phyloP scores from a whole-genome alignment of 1,140 invertebrate genomes.

The Rhopalosiphum padi region DNA sequence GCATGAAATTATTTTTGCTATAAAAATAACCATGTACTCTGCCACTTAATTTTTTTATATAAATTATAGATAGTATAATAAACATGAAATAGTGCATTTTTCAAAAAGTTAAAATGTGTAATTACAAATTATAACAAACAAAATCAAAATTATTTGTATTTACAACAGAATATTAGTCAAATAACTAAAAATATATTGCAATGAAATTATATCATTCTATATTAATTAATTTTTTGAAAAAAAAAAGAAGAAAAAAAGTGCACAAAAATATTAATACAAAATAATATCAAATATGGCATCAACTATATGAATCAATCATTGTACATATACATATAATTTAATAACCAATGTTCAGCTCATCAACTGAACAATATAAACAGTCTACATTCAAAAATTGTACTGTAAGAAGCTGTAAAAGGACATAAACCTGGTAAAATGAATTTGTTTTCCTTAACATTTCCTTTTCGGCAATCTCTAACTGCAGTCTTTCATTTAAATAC shows the following conservation, averaged over 20 bases:
- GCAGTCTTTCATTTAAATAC: constrained; percentile 81
- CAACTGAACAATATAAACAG: constrained; percentile 65
- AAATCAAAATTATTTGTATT: background rate
- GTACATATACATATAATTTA: background rate
- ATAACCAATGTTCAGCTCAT: background rate
- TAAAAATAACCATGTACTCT: background rate
- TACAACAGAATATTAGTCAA: background rate
- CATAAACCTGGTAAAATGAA: constrained; percentile 75
- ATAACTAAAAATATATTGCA: background rate
- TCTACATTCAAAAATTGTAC: constrained; percentile 59
- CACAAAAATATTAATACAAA: background rate
- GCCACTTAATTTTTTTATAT: background rate
- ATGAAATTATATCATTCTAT: background rate
- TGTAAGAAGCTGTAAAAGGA: constrained; percentile 38
- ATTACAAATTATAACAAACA: background rate
- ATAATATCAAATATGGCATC: background rate
- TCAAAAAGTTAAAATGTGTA: background rate
- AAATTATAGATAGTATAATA: background rate
- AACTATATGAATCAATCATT: constrained; percentile 2
- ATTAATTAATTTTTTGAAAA: background rate
- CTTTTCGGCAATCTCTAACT: constrained; percentile 81
- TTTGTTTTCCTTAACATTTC: constrained; percentile 75
- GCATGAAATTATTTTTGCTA: background rate
- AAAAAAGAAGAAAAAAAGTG: background rate
- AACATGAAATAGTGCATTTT: background rate